phyloP scores from a whole-genome alignment of 2,797 vertebrate species.

The Malurus leucopterus region DNA sequence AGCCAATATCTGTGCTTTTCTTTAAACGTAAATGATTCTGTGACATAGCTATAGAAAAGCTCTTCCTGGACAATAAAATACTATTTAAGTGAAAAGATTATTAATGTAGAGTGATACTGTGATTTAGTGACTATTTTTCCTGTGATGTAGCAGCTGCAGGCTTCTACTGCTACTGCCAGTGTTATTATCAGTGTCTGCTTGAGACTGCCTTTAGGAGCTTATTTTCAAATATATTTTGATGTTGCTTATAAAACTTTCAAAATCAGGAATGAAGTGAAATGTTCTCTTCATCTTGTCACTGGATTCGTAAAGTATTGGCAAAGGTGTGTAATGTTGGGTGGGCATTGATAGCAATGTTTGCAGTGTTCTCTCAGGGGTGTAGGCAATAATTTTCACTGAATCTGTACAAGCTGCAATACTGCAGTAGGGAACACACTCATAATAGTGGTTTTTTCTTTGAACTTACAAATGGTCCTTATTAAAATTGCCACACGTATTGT shows the following conservation, averaged over 20 bases:
- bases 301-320: background rate
- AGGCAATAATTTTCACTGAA: background rate
- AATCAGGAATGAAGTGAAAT: background rate
- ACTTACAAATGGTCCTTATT: fast-evolving
- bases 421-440: background rate
- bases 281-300: background rate
- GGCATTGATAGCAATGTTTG: background rate
- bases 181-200: background rate
- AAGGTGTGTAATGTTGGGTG: fast-evolving
- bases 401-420: background rate
- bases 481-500: background rate
- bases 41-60: background rate
- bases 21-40: background rate
- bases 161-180: background rate
- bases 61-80: background rate
- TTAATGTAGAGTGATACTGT: background rate
- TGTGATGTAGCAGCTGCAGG: background rate
- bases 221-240: background rate
- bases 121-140: background rate
- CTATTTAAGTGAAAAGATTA: background rate
- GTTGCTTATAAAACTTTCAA: background rate
- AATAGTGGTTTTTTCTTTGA: fast-evolving
- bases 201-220: background rate
- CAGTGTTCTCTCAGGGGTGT: background rate
- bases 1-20: background rate